Conservation (phyloP, 2,113 vertebrate genomes). For the Nasalis larvatus region DNA sequence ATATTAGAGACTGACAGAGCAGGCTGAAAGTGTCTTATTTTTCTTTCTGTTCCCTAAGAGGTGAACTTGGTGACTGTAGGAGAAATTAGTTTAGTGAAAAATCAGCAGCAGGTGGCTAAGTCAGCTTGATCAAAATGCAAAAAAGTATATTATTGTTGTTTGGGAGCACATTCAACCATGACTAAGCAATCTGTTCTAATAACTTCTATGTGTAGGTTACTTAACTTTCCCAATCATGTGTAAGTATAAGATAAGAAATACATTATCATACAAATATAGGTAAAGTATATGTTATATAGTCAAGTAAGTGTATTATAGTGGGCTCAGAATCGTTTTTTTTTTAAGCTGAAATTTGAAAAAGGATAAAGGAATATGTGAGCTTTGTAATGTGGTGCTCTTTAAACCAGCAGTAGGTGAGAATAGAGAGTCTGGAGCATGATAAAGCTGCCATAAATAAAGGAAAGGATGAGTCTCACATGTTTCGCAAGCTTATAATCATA, state of each 20-base stretch:
- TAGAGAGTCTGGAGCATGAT: background rate
- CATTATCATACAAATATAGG: background rate
- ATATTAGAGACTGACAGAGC: slow-evolving; percentile 34
- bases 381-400: background rate
- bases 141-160: slow-evolving; percentile 37
- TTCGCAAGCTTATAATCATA: background rate
- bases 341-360: background rate
- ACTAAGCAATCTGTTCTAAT: slow-evolving; percentile 47
- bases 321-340: background rate
- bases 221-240: background rate
- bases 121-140: slow-evolving; percentile 23
- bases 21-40: slow-evolving; percentile 44
- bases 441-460: slow-evolving; percentile 21
- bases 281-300: background rate
- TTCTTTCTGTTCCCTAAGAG: slow-evolving; percentile 63
- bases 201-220: background rate
- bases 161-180: slow-evolving; percentile 25
- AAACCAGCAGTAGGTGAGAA: background rate
- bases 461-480: background rate
- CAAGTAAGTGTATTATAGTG: background rate
- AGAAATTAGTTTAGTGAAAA: slow-evolving; percentile 52
- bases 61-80: slow-evolving; percentile 25
- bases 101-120: slow-evolving; percentile 47
- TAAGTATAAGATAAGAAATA: slow-evolving; percentile 11
- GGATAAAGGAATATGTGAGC: background rate